Conservation (phyloP, 2,113 vertebrate genomes). For the Aramus guarauna region DNA sequence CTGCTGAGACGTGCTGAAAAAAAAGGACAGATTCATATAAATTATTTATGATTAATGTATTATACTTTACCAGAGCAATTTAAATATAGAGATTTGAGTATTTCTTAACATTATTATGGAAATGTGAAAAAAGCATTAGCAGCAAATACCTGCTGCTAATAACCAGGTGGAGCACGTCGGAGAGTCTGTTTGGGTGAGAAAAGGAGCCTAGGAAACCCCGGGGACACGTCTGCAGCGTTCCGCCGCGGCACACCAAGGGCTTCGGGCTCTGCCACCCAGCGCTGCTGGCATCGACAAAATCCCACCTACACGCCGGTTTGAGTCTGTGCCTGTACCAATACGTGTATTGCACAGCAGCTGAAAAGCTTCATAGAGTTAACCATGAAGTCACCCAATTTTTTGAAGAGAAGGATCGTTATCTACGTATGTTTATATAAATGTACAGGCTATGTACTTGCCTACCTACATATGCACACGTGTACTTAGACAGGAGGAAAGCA, state of each 20-base stretch:
- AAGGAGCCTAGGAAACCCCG: not conserved
- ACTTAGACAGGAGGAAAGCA: not conserved
- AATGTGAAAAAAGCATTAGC: not conserved
- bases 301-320: fast-evolving
- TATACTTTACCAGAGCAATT: not conserved
- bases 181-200: not conserved
- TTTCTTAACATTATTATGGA: not conserved
- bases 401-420: not conserved
- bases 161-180: not conserved
- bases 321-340: fast-evolving
- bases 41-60: conserved; percentile 51
- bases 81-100: not conserved
- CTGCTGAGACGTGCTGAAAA: not conserved
- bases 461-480: no score
- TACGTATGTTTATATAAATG: no score
- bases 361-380: not conserved
- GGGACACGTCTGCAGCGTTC: fast-evolving
- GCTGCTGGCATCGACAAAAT: not conserved
- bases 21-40: not conserved
- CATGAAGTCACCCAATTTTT: fast-evolving
- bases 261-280: not conserved
- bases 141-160: not conserved
- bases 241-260: not conserved
- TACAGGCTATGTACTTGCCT: not conserved
- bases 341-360: fast-evolving